Evolutionary conservation across 1,140 invertebrate genomes (phyloP), one percentile per base, ranked within the genome.

Genomic region (Amyelois transitella): DNA sequence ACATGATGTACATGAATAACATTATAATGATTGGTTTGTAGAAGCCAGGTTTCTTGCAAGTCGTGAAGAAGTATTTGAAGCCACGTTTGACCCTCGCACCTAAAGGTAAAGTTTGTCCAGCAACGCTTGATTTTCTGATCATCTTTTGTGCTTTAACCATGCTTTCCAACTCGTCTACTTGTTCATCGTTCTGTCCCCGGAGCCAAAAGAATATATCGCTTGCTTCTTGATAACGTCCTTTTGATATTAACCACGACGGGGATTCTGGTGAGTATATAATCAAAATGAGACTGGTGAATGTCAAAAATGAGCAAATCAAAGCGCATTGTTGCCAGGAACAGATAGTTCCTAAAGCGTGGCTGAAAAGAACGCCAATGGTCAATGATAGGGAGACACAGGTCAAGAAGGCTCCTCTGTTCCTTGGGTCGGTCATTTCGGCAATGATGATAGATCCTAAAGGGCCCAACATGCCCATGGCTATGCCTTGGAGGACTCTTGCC

Each of bases 401-500:
- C 1, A 88, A 56, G 53, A 85, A 86, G 1, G 73, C 72, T 20
- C 83, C 83, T 19, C 85, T 61, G 28, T 83, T 84, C 19, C 60
- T 80, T 1, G 85, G 85, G 45, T 83, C 74, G n/a, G 83, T 86
- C 76, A 81, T 85, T 80, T 88, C 85, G n/a, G 77, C 83, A 2
- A 88, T 85, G 19, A 86, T 83, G 20, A 88, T 83, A 7, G 85
- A 86, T 0, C 83, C 80, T 0, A 88, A 52, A 4, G 85, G 81
- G 12, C 81, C 85, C 0, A 84, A 66, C 77, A 85, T 79, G 0
- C 85, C 85, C 83, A 88, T 86, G 10, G 85, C 68, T 1, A 88
- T 53, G 6, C 85, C 85, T 57, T 88, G 85, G 0, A 86, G 71
- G 38, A 84, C 79, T 14, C 85, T 66, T 0, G 73, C 83, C 0